Percentiles rank a stretch among this genome's conserved stretches.
Evolutionary conservation across 2,113 vertebrate species (phyloP).

Genomic region (Myodes glareolus): DNA sequence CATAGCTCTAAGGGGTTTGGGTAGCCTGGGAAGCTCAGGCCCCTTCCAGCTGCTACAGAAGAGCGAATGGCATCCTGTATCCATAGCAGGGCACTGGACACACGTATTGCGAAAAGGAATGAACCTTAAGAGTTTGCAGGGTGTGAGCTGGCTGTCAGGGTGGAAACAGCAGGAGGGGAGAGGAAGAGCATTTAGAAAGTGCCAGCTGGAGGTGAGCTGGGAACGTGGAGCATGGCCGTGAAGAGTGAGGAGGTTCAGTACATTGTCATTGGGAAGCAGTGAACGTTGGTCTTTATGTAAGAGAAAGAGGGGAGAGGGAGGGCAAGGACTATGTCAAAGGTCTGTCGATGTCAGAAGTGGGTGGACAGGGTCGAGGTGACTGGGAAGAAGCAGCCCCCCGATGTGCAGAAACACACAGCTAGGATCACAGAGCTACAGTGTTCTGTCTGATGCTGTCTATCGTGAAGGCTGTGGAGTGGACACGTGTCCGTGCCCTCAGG

Average conservation of each 20-base stretch:
- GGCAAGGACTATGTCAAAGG: neutral
- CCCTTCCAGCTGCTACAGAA: neutral
- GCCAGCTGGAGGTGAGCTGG: neutral
- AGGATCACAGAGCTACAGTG: too few species aligned
- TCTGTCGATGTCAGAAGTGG: rapidly evolving
- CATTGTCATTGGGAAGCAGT: neutral
- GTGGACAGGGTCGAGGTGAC: neutral
- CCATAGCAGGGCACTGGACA: neutral
- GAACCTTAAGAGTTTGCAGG: neutral
- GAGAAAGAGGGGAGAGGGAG: neutral
- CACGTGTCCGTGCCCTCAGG: neutral
- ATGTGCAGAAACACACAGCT: too few species aligned
- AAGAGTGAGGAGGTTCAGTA: neutral
- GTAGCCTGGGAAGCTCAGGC: neutral
- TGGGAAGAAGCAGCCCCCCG: neutral
- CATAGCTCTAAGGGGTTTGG: neutral
- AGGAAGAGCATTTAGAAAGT: neutral
- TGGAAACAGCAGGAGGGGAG: neutral
- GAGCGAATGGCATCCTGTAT: neutral
- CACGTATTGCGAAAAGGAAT: rapidly evolving
- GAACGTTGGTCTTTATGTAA: neutral
- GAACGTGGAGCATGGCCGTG: neutral
- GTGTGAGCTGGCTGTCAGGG: too few species aligned
- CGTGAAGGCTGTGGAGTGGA: neutral
- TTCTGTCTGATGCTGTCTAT: neutral